These are phyloP conservation scores for Cremastobaeus sp. DNA, from an alignment of 2,888 invertebrate species.

Conservation along the genomic window DNA sequence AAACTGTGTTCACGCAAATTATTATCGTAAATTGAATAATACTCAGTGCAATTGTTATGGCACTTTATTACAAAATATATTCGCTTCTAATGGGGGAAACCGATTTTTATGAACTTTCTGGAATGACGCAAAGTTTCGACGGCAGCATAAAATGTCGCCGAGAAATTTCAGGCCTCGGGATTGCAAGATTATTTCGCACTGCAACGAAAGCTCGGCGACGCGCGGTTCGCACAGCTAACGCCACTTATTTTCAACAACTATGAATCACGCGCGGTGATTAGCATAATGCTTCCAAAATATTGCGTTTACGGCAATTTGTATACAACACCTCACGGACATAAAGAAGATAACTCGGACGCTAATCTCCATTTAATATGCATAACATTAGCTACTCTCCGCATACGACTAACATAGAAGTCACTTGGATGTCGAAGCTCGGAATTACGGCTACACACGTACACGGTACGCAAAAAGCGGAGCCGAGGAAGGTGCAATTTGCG, in stretches of 20 bases:
- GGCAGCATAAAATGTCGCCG: conserved; percentile 5
- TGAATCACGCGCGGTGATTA: conserved; percentile 30
- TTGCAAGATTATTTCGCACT: neutral
- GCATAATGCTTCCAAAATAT: conserved; percentile 54
- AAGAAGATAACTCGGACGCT: conserved; percentile 58
- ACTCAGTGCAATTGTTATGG: conserved; percentile 3
- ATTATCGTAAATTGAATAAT: conserved; percentile 40
- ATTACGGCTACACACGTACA: conserved; percentile 30
- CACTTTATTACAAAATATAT: conserved; percentile 16
- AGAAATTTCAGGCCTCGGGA: neutral
- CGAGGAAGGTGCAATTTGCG: conserved; percentile 67
- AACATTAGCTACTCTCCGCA: conserved; percentile 52
- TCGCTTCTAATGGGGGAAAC: conserved; percentile 22
- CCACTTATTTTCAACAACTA: neutral
- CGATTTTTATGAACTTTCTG: conserved; percentile 18
- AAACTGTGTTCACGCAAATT: conserved; percentile 25
- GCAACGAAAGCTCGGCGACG: neutral
- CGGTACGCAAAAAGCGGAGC: conserved; percentile 26
- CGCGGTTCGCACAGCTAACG: neutral
- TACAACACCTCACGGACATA: conserved; percentile 52
- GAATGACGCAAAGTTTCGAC: neutral
- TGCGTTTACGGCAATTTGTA: conserved; percentile 55
- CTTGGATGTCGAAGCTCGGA: conserved; percentile 44
- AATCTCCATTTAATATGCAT: conserved; percentile 58
- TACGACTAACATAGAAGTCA: conserved; percentile 42